Evolutionary conservation across 2,113 vertebrate genomes (phyloP).

Genomic region (Platichthys flesus): DNA sequence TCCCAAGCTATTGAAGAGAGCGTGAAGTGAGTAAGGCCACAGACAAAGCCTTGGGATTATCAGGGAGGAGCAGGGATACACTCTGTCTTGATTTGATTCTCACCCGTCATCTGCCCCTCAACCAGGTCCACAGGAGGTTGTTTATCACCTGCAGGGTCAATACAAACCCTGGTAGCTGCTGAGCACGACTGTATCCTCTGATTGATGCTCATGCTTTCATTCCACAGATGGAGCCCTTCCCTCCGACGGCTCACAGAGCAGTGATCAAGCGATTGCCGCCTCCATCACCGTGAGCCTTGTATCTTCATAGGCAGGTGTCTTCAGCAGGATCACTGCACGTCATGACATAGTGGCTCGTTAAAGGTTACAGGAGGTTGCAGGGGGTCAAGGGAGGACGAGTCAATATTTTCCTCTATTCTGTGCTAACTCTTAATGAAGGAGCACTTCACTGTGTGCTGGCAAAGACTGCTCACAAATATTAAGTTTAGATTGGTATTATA

Average conservation of each 20-base stretch:
- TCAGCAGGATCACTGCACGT: not conserved
- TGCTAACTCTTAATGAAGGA: not conserved
- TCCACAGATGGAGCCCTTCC: conserved; percentile 38
- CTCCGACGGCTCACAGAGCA: not conserved
- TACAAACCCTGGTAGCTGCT: conserved; percentile 62
- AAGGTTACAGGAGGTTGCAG: not conserved
- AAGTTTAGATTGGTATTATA: not conserved
- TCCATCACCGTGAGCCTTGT: conserved; percentile 19
- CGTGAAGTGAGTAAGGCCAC: not conserved
- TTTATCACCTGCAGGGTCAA: conserved; percentile 71
- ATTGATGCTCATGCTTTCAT: conserved; percentile 61
- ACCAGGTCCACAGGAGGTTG: conserved; percentile 22
- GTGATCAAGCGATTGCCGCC: conserved; percentile 41
- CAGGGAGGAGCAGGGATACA: conserved; percentile 29
- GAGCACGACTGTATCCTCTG: conserved; percentile 64
- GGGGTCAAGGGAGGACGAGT: not conserved
- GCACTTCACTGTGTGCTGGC: not conserved
- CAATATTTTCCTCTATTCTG: no score
- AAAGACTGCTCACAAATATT: not conserved
- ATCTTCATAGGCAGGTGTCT: not conserved
- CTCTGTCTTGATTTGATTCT: conserved; percentile 39
- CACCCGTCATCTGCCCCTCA: not conserved
- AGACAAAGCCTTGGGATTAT: conserved; percentile 26
- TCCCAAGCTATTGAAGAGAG: not conserved
- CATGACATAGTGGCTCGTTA: not conserved